Evolutionary conservation across 2,797 vertebrate genomes (phyloP).

Genomic region (Pseudomugil tenellus): DNA sequence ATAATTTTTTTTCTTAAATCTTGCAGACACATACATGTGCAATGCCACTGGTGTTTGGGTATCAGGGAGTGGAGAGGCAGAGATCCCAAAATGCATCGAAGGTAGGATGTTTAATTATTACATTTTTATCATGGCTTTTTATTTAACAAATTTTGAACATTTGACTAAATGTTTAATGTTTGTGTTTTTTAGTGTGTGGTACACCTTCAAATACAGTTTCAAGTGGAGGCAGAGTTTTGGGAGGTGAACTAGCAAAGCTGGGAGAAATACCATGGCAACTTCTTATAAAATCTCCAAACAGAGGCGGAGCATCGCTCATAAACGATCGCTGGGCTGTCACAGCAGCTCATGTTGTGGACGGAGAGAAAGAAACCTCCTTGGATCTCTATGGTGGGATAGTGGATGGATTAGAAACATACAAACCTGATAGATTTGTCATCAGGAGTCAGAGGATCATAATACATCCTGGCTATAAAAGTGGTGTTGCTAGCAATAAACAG

Average conservation of each 20-base stretch:
- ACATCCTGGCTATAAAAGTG: constrained; percentile 75
- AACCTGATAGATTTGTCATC: constrained; percentile 24
- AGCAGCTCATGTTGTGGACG: constrained; percentile 88
- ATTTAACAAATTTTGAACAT: neutral
- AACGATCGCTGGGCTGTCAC: constrained; percentile 92
- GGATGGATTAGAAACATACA: neutral
- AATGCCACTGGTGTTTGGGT: constrained; percentile 68
- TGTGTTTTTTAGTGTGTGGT: constrained; percentile 86
- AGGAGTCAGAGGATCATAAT: constrained; percentile 78
- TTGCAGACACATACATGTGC: constrained; percentile 72
- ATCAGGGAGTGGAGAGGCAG: constrained; percentile 36
- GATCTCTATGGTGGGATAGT: constrained; percentile 52
- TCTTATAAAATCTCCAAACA: constrained; percentile 18
- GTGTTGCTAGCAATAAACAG: fast-evolving
- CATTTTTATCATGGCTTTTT: neutral
- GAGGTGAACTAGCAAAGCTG: constrained; percentile 70
- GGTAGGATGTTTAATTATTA: constrained; percentile 52
- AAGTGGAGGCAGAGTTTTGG: constrained; percentile 81
- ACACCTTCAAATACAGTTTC: constrained; percentile 39
- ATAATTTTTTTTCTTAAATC: constrained; percentile 1
- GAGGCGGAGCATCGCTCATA: constrained; percentile 88
- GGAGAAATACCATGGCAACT: constrained; percentile 92
- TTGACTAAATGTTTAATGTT: constrained; percentile 1
- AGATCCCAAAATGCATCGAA: constrained; percentile 70
- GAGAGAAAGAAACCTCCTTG: fast-evolving